phyloP scores from a whole-genome alignment of 2,888 invertebrate genomes.

The Mythimna ferrago region DNA sequence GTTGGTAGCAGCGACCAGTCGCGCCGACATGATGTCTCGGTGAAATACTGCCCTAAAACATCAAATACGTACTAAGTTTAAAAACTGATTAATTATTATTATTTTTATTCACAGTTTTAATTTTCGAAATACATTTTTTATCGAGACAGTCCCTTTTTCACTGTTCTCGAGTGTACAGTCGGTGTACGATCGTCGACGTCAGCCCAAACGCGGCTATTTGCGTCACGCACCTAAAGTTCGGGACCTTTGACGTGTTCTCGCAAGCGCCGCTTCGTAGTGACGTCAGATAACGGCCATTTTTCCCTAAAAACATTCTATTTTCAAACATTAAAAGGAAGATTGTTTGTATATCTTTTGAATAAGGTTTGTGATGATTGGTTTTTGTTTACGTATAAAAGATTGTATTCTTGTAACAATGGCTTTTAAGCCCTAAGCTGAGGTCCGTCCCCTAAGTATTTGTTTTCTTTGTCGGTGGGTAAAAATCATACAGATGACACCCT shows the following conservation, averaged over 20 bases:
- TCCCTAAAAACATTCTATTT: slow-evolving; percentile 8
- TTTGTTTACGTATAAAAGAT: neutral
- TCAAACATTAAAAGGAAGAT: neutral
- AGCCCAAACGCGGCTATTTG: slow-evolving; percentile 31
- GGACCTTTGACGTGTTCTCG: slow-evolving; percentile 34
- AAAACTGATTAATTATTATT: too few species aligned
- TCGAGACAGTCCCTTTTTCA: neutral
- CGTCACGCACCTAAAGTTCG: slow-evolving; percentile 44
- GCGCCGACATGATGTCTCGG: too few species aligned
- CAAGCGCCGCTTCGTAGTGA: slow-evolving; percentile 18
- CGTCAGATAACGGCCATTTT: slow-evolving; percentile 21
- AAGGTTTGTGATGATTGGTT: neutral
- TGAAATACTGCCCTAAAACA: too few species aligned
- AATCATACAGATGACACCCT: too few species aligned
- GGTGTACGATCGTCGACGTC: slow-evolving; percentile 20
- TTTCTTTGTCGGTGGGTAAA: too few species aligned
- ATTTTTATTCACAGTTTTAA: neutral
- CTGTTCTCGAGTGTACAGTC: neutral
- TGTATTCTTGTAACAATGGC: neutral
- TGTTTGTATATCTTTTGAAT: neutral
- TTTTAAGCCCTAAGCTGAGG: too few species aligned
- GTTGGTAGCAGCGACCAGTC: too few species aligned
- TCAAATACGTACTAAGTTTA: too few species aligned
- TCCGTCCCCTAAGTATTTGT: too few species aligned
- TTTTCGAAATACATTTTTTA: neutral